Percentiles rank a stretch among this genome's conserved stretches.
phyloP scores from a whole-genome alignment of 2,888 invertebrate species.

The Chydorus sphaericus region DNA sequence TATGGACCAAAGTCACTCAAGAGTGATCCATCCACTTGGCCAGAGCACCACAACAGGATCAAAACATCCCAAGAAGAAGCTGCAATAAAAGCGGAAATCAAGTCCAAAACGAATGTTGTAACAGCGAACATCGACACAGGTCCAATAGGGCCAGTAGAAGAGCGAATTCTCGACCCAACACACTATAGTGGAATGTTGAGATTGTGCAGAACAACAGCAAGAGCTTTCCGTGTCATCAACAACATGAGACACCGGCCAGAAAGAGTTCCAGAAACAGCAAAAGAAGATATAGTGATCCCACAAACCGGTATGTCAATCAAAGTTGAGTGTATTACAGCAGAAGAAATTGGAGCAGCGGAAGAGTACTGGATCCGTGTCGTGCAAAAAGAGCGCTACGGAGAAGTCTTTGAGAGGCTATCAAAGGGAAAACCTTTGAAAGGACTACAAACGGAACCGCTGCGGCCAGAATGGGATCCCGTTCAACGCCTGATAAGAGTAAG shows the following conservation, averaged over 20 bases:
- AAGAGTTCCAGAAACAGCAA: no score
- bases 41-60: no score
- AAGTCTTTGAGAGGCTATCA: not conserved
- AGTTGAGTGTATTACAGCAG: no score
- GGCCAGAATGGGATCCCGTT: not conserved
- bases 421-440: not conserved
- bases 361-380: conserved; percentile 1
- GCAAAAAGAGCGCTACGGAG: not conserved
- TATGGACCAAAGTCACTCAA: not conserved
- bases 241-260: no score
- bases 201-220: no score
- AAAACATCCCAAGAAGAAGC: no score
- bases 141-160: not conserved
- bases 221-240: no score
- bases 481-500: not conserved
- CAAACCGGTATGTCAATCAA: no score
- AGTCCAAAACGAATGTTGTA: not conserved
- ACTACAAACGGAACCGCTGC: not conserved
- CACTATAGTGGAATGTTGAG: not conserved
- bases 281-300: no score
- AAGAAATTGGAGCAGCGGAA: no score
- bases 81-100: no score
- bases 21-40: not conserved
- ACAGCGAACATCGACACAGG: no score
- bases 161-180: not conserved